A percentile compares a stretch with the other conserved stretches of the same genome.
Evolutionary conservation across 1,140 invertebrate species (phyloP).

Genomic region (Drosophila nannoptera): DNA sequence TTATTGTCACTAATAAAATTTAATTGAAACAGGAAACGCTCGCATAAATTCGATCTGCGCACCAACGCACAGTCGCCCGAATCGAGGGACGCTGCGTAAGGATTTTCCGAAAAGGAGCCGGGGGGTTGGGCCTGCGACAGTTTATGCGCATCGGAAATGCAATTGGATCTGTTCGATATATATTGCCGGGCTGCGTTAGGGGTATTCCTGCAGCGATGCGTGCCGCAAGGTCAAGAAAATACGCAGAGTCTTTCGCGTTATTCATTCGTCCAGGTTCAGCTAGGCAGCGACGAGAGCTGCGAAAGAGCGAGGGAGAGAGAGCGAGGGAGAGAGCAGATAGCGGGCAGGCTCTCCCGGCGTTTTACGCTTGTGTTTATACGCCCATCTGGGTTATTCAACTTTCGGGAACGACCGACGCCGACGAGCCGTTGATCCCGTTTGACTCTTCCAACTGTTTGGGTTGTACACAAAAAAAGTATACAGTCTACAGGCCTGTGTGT

Average conservation of each 20-base stretch:
- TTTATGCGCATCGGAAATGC: conserved; percentile 74
- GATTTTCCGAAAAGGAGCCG: conserved; percentile 17
- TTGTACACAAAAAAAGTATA: conserved; percentile 25
- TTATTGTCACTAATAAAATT: conserved; percentile 72
- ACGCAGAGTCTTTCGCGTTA: not conserved
- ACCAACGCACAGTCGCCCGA: conserved; percentile 4
- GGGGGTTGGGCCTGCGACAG: conserved; percentile 13
- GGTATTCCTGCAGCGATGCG: conserved; percentile 8
- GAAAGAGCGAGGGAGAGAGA: not conserved
- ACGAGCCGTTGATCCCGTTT: conserved; percentile 72
- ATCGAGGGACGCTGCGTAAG: conserved; percentile 27
- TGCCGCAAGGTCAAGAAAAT: not conserved
- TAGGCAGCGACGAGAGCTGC: not conserved
- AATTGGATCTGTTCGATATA: conserved; percentile 69
- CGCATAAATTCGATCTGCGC: conserved; percentile 63
- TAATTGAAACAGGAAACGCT: conserved; percentile 77
- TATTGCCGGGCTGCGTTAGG: conserved; percentile 17
- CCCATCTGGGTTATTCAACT: conserved; percentile 76
- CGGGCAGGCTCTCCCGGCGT: conserved; percentile 28
- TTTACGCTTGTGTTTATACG: conserved; percentile 61
- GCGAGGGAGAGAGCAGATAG: conserved; percentile 4
- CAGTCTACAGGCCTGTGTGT: conserved; percentile 8
- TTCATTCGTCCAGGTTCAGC: not conserved
- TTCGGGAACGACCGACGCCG: conserved; percentile 56
- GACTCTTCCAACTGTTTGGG: conserved; percentile 63